A percentile compares a stretch with the other conserved stretches of the same genome.
phyloP scores from a whole-genome alignment of 2,888 invertebrate species.

The Stratiomys singularior region DNA sequence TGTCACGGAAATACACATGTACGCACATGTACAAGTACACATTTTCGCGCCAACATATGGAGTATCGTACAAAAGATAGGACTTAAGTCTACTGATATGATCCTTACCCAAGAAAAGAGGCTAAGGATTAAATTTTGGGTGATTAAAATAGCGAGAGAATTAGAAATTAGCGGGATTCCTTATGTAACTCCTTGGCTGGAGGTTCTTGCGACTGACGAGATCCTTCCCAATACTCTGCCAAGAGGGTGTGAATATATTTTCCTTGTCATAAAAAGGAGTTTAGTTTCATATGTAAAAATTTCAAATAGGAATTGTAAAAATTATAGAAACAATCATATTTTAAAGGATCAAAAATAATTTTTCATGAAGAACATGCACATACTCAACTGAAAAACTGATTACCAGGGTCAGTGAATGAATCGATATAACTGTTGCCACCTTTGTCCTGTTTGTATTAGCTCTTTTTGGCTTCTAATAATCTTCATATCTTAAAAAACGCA shows the following conservation, averaged over 20 bases:
- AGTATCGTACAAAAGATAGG: not conserved
- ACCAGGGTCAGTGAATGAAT: not conserved
- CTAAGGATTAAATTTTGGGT: no score
- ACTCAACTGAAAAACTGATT: not conserved
- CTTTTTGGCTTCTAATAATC: not conserved
- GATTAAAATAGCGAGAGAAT: no score
- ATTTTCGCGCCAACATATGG: not conserved
- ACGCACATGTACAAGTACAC: not conserved
- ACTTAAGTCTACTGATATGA: not conserved
- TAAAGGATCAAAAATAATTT: not conserved
- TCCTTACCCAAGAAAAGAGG: not conserved
- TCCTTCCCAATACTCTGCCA: not conserved
- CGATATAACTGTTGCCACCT: not conserved
- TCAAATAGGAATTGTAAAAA: not conserved
- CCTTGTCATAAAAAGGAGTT: not conserved
- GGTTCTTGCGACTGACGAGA: not conserved
- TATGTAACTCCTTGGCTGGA: not conserved
- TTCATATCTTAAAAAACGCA: constrained; percentile 1
- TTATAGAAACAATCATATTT: not conserved
- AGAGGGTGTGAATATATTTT: not conserved
- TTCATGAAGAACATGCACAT: not conserved
- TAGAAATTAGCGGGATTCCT: no score
- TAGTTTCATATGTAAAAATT: no score
- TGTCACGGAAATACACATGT: not conserved
- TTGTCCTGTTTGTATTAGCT: not conserved